Evolutionary conservation across 2,113 vertebrate species (phyloP).

Genomic region (Equus quagga): DNA sequence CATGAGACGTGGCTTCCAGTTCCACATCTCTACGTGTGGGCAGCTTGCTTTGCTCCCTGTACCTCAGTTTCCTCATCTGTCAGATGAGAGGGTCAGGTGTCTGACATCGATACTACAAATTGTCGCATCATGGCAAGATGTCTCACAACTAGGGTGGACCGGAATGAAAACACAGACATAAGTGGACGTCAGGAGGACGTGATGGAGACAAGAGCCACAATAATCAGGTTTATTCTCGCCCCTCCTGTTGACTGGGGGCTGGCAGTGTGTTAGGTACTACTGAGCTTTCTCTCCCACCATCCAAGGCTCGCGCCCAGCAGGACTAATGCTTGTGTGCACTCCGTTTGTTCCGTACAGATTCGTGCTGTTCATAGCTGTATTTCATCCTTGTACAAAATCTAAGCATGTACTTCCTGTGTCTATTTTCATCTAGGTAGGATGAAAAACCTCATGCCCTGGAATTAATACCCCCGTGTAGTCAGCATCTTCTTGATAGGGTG

Average conservation of each 20-base stretch:
- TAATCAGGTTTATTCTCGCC: rapidly evolving
- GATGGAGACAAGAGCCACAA: not conserved
- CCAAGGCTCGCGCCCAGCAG: not conserved
- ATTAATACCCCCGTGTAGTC: not conserved
- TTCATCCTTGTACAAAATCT: not conserved
- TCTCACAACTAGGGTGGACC: not conserved
- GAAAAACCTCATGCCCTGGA: not conserved
- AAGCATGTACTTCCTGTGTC: not conserved
- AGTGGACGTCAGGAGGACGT: not conserved
- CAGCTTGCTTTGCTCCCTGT: not conserved
- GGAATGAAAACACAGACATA: not conserved
- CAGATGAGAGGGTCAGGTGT: not conserved
- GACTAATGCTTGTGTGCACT: rapidly evolving
- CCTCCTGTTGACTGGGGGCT: rapidly evolving
- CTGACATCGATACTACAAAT: not conserved
- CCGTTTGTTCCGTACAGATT: rapidly evolving
- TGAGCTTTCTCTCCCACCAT: rapidly evolving
- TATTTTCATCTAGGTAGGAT: not conserved
- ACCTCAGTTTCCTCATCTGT: not conserved
- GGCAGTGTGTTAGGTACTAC: rapidly evolving
- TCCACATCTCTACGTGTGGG: not conserved
- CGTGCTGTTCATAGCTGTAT: no score
- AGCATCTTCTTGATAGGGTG: not conserved
- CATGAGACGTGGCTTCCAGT: not conserved
- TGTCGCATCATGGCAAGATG: no score